A percentile compares a stretch with the other conserved stretches of the same genome.
phyloP scores from a whole-genome alignment of 2,113 vertebrate genomes.

The Haemorhous mexicanus region DNA sequence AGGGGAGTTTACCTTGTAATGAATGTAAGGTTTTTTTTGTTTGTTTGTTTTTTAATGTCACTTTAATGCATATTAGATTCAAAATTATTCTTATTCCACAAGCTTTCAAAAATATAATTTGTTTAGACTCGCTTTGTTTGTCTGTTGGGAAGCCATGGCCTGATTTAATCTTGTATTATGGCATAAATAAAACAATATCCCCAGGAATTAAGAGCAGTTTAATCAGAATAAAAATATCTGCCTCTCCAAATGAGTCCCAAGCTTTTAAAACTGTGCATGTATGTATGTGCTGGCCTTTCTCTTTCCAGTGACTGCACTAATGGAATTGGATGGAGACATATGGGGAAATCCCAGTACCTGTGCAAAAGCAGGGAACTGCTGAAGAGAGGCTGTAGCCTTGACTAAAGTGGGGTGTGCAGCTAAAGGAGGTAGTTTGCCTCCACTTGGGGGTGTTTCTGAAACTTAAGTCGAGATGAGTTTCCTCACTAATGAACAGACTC shows the following conservation, averaged over 20 bases:
- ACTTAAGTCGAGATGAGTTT: neutral
- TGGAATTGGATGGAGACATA: neutral
- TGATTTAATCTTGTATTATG: conserved; percentile 22
- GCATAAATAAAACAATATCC: conserved; percentile 57
- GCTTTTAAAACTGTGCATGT: neutral
- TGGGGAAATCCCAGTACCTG: neutral
- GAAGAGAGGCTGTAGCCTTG: neutral
- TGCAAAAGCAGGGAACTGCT: neutral
- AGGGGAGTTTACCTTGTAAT: neutral
- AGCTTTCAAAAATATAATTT: conserved; percentile 43
- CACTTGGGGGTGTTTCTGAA: neutral
- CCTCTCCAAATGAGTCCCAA: neutral
- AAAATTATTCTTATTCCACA: conserved; percentile 46
- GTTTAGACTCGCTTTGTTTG: conserved; percentile 1
- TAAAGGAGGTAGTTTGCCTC: neutral
- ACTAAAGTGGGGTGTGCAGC: neutral
- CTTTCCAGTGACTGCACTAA: conserved; percentile 27
- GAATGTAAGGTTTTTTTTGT: neutral
- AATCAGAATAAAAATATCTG: conserved; percentile 31
- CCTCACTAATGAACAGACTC: neutral
- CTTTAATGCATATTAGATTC: conserved; percentile 21
- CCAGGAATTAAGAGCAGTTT: conserved; percentile 39
- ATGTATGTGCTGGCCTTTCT: neutral
- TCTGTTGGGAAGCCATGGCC: conserved; percentile 37
- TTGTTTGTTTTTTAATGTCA: neutral